Evolutionary conservation across 2,888 invertebrate genomes (phyloP).

Genomic region (Parascotia fuliginaria): DNA sequence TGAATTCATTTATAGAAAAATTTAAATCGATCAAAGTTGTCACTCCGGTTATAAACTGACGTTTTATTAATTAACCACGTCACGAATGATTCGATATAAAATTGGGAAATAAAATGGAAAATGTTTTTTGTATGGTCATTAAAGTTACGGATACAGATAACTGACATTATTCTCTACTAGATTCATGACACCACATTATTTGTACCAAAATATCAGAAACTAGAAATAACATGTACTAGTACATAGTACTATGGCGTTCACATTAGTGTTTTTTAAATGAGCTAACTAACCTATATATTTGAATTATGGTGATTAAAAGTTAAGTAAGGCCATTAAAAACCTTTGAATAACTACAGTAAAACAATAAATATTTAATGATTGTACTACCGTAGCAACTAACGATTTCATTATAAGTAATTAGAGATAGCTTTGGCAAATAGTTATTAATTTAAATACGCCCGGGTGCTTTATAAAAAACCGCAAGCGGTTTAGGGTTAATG

Average conservation of each 20-base stretch:
- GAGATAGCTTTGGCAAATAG: slow-evolving; percentile 14
- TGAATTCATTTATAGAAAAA: too few relatives aligned
- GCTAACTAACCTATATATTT: too few relatives aligned
- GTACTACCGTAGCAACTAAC: slow-evolving; percentile 13
- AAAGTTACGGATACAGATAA: too few relatives aligned
- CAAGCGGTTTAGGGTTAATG: slow-evolving; percentile 8
- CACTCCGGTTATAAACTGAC: neutral
- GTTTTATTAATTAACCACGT: neutral
- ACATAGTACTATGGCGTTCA: too few relatives aligned
- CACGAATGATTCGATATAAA: neutral
- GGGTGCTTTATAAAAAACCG: slow-evolving; percentile 5
- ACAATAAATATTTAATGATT: neutral
- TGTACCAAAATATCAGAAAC: too few relatives aligned
- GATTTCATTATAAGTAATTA: slow-evolving; percentile 13
- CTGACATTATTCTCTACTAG: too few relatives aligned
- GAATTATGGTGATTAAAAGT: too few relatives aligned
- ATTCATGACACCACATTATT: too few relatives aligned
- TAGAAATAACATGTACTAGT: too few relatives aligned
- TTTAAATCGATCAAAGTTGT: too few relatives aligned
- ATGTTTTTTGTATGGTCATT: neutral
- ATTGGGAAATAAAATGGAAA: neutral
- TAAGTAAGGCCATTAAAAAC: too few relatives aligned
- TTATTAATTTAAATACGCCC: neutral
- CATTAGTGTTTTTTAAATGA: too few relatives aligned
- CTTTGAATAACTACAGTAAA: neutral